A percentile compares a stretch with the other conserved stretches of the same genome.
Evolutionary conservation across 2,797 vertebrate species (phyloP).

Genomic region (Muraenolepis orangiensis): DNA sequence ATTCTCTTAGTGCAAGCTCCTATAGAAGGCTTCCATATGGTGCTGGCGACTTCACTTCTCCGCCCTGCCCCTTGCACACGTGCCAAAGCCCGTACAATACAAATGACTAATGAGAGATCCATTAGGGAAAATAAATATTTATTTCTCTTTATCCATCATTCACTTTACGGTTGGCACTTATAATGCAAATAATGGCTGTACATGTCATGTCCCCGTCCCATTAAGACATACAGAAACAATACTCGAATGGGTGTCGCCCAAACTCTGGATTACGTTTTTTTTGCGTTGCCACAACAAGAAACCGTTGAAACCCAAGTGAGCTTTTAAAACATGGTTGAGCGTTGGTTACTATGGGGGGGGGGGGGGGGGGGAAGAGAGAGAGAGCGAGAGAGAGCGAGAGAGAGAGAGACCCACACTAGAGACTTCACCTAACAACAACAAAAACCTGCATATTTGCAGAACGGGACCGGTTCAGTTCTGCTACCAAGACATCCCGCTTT

Average conservation of each 20-base stretch:
- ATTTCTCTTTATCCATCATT: neutral
- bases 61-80: neutral
- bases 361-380: too few relatives aligned
- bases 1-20: neutral
- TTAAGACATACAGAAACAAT: neutral
- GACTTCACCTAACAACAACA: neutral
- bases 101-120: neutral
- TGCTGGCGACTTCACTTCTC: neutral
- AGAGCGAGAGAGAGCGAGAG: neutral
- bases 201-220: slow-evolving; percentile 50
- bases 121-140: neutral
- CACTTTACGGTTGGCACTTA: slow-evolving; percentile 5
- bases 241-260: neutral
- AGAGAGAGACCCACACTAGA: neutral
- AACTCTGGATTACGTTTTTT: neutral
- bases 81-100: neutral
- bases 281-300: neutral
- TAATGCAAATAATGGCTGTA: slow-evolving; percentile 66
- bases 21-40: neutral
- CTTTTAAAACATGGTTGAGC: neutral
- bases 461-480: neutral
- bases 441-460: neutral
- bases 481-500: neutral
- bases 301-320: neutral
- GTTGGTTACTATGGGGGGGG: neutral